Base-by-base conservation (phyloP, 2,797 vertebrate genomes). In the Falco berigora region DNA sequence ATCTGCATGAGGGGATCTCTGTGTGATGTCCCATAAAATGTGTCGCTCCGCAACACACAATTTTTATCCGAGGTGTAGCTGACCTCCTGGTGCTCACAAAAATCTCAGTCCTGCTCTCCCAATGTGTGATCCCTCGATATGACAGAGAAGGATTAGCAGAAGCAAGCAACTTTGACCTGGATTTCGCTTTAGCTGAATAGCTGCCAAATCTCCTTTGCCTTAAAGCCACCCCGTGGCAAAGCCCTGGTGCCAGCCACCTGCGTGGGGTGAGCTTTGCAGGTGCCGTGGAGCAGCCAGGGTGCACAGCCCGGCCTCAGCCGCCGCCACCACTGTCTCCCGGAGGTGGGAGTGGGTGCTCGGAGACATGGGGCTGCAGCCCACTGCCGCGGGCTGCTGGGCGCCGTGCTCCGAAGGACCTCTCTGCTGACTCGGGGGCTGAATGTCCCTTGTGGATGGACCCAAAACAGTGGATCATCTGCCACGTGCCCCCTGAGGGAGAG, bases 31-130 rank as follows among this genome's bases (percentile, higher is more conserved):
- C 61, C 94, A 95, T 77, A 95, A 98, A 98, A 97, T 72, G 79
- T 94, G 98, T 97, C 97, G 49, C 96, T 64, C 85, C 82, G 97
- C 91, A 71, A n/a, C 10, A 21, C 34, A 7, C 23, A 59, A 18
- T 3, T 79, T 56, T 58, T 52, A 87, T 67, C 86, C 36, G 62
- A 88, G 58, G 49, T 3, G 16, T 61, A 38, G 3, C 46, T 77
- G 82, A 93, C 68, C 34, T 63, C 68, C 34, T 63, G 81, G 66
- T 75, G 53, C 24, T 80, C 63, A 8, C 0, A 0, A 32, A 52
- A 76, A 72, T 62, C 96, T 34, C n/a, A 50, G 52, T 47, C 78
- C 83, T 4, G 3, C 85, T 8, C 63, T 23, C 24, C 44, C 58
- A 16, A 17, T 34, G 90, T 13, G 49, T 30, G 71, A 82, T 76